Base-by-base conservation (phyloP, 2,113 vertebrate genomes). In the Nothocercus nigrocapillus region DNA sequence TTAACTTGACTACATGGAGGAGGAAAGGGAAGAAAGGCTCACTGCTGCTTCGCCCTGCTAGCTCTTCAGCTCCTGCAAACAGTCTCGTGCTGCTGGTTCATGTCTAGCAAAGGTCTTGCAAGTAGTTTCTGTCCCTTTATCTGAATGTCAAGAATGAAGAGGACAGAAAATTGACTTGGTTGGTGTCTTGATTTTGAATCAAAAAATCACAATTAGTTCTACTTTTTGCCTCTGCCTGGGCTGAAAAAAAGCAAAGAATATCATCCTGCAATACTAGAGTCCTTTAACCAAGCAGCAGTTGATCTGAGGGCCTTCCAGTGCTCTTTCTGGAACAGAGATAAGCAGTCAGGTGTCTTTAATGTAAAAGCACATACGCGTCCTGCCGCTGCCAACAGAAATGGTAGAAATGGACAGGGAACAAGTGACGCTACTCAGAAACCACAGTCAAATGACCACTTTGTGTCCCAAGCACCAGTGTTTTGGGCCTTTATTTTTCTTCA, bases 1-100 rank as follows among this genome's bases (percentile, higher is more conserved):
- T 85, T 28, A 30, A 1, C 18, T 66, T 70, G 28, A 36, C 40
- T 63, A 8, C 9, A 4, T 12, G 16, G 34, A 67, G 66, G 56
- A 83, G 45, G 16, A 19, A 30, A 80, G n/a, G 47, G 51, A 11
- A 54, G 64, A 78, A 58, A 20, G 21, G 76, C 64, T 20, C 79
- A 62, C 79, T 14, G 21, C 86, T 96, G 84, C 89, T 94, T 96
- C 94, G 64, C 87, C 17, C 27, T 56, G 75, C 61, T 53, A 36
- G 70, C 79, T 45, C 69, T 92, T 68, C 1, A 1, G 1, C 8
- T 58, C 61, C 44, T 62, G 27, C 34, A 42, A 14, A 24, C 25
- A 12, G 22, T 25, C 34, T 64, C 17, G 1, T 44, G 53, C 28
- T 28, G 24, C 30, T 11, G 5, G 21, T 22, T 49, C 8, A 6